phyloP scores from a whole-genome alignment of 2,797 vertebrate species.

The Enteromius radiatus region DNA sequence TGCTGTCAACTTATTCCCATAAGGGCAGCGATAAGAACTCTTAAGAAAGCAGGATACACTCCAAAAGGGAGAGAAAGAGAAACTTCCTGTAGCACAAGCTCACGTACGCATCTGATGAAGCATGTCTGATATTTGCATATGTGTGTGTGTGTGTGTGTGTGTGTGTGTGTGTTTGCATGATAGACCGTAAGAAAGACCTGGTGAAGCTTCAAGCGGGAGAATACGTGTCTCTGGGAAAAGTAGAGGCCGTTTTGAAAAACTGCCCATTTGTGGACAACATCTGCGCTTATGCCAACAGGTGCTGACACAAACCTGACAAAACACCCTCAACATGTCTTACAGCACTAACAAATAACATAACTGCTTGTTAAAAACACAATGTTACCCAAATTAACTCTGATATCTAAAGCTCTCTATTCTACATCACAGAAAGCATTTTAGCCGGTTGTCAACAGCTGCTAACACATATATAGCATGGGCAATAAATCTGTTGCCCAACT shows the following conservation, averaged over 20 bases:
- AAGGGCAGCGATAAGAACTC: constrained; percentile 5
- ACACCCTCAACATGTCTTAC: not conserved
- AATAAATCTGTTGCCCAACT: not conserved
- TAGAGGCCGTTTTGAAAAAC: constrained; percentile 93
- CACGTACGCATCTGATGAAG: not conserved
- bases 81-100: constrained; percentile 23
- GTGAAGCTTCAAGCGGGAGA: constrained; percentile 97
- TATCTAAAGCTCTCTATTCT: not conserved
- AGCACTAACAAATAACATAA: not conserved
- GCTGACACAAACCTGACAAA: constrained; percentile 42
- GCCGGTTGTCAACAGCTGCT: not conserved
- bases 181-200: constrained; percentile 98
- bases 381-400: not conserved
- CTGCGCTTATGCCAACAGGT: constrained; percentile 96
- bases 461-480: not conserved
- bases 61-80: constrained; percentile 14
- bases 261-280: constrained; percentile 93
- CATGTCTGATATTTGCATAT: not conserved
- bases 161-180: constrained; percentile 45
- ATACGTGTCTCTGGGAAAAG: constrained; percentile 96
- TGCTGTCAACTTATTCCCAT: not conserved
- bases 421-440: not conserved
- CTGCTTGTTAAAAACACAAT: not conserved
- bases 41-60: not conserved
- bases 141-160: constrained; percentile 37